These are phyloP conservation scores for Enteromius radiatus DNA, from an alignment of 2,797 vertebrate genomes.

Conservation along the genomic window DNA sequence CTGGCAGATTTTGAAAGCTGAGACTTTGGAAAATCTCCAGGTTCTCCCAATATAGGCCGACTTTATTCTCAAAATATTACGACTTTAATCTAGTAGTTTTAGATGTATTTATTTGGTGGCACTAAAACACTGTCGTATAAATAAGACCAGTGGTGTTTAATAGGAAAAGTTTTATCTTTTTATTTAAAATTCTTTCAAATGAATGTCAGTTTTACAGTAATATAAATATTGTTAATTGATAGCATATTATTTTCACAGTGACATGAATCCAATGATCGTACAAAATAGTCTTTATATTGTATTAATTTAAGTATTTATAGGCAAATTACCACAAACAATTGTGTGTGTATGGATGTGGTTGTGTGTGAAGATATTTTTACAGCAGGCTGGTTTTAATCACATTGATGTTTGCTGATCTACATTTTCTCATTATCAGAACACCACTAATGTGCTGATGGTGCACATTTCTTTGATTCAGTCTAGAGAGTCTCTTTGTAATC, in stretches of 20 bases:
- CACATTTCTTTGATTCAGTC: not conserved
- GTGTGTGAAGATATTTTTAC: not conserved
- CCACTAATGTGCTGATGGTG: conserved; percentile 9
- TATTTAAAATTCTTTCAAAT: not conserved
- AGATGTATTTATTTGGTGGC: no score
- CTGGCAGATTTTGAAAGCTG: no score
- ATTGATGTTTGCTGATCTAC: not conserved
- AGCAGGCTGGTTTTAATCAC: conserved; percentile 2
- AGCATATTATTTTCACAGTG: not conserved
- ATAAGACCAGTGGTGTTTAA: not conserved
- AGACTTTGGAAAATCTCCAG: no score
- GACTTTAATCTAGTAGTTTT: no score
- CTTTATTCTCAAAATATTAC: no score
- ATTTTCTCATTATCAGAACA: conserved; percentile 24
- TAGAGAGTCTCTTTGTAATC: not conserved
- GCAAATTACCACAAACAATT: not conserved
- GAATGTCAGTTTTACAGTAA: not conserved
- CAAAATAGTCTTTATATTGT: not conserved
- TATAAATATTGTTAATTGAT: not conserved
- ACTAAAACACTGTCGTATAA: not conserved
- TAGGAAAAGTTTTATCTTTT: not conserved
- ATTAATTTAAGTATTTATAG: not conserved
- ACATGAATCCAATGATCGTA: not conserved
- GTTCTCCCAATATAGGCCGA: no score
- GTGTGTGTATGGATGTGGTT: not conserved